Base-by-base conservation (phyloP, 2,888 invertebrate species). In the Aleiodes alternator region DNA sequence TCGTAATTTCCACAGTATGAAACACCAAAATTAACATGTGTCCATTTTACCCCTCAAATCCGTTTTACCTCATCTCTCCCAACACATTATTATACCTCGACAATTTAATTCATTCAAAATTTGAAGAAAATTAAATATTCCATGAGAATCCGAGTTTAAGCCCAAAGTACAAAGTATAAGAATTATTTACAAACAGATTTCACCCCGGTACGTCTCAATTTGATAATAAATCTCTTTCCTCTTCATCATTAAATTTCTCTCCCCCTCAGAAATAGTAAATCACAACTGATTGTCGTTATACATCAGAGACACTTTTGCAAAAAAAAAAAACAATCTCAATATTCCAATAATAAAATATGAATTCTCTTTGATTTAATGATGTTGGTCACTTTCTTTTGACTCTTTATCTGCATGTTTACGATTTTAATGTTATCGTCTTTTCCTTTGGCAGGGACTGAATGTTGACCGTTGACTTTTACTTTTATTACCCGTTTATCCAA, bases 131-230 rank as follows among this genome's bases (percentile, higher is more conserved):
- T 1, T 43, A 9, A 43, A 9, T 43, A 9, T 9, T 43, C 3
- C 9, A 0, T 9, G 9, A 43, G 43, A 43, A 3, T 9, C 3
- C 7, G 64, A 77, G 66, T 79, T 80, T 48, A 69, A 79, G 78
- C 51, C 72, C 38, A 43, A 61, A 74, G 75, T 55, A 70, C 75
- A 75, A 75, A 75, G 75, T 75, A 70, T 70, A 34, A n/a, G 7
- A 53, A 75, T 75, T 74, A 74, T 70, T 61, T 69, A 64, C 56
- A 70, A 70, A 74, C 11, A 51, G 48, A 64, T 72, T 64, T 50
- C n/a, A 9, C 53, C 50, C 16, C 48, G 48, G 29, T 48, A 43
- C 61, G 61, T 61, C n/a, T 61, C 31, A 72, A 51, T 31, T 68
- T 31, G 68, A 68, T 68, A 14, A 53, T 51, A 51, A 68, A 68